Conservation (phyloP, 1,140 invertebrate species). For the Trypoxylus dichotomus region DNA sequence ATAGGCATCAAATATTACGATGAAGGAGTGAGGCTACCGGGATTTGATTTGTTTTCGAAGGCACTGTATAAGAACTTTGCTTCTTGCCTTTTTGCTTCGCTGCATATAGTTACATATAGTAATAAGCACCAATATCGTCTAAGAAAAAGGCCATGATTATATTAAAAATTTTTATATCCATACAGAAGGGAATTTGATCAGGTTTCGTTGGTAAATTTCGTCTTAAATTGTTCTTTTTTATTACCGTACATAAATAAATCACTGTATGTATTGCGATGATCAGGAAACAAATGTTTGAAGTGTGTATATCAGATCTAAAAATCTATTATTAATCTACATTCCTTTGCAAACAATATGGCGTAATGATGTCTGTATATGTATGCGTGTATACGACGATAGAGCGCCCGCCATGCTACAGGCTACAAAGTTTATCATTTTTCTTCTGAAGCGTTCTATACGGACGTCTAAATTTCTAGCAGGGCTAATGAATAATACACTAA, state of each 20-base stretch:
- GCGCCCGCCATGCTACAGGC: background rate
- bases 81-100: no score
- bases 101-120: no score
- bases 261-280: background rate
- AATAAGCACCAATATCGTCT: no score
- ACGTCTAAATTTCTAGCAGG: constrained; percentile 11
- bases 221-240: background rate
- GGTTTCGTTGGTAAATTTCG: background rate
- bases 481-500: constrained; percentile 17
- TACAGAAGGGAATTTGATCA: background rate
- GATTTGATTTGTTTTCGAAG: no score
- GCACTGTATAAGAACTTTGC: no score
- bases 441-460: constrained; percentile 1
- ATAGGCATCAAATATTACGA: no score
- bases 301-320: constrained; percentile 12
- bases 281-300: background rate
- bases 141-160: no score
- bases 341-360: constrained; percentile 17
- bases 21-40: no score
- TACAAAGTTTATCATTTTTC: constrained; percentile 5
- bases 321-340: constrained; percentile 25
- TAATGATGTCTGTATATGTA: constrained; percentile 7
- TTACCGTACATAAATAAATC: background rate
- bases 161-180: background rate
- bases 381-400: background rate